These are phyloP conservation scores for Porphyrio hochstetteri DNA, from an alignment of 2,113 vertebrate genomes.

Conservation along the genomic window DNA sequence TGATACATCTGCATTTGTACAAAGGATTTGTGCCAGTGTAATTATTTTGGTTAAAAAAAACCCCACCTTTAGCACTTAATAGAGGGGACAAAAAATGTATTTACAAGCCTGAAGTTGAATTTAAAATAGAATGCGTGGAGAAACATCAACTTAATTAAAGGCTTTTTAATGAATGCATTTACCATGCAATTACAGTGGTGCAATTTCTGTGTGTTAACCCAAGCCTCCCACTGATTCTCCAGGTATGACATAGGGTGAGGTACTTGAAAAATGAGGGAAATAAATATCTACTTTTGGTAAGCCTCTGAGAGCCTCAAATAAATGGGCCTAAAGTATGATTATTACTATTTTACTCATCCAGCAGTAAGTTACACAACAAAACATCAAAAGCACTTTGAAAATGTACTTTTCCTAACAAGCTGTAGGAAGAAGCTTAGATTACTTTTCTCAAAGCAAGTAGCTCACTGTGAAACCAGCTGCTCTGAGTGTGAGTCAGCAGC, in stretches of 20 bases:
- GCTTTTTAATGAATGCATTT: neutral
- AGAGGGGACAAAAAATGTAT: neutral
- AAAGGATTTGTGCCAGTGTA: neutral
- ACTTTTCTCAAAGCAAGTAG: conserved; percentile 30
- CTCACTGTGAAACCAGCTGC: conserved; percentile 42
- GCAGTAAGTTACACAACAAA: conserved; percentile 29
- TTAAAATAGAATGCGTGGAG: neutral
- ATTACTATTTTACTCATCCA: conserved; percentile 24
- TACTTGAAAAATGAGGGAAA: neutral
- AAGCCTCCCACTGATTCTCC: neutral
- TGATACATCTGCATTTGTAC: neutral
- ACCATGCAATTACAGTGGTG: neutral
- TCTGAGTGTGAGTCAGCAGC: conserved; percentile 9
- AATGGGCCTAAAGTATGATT: neutral
- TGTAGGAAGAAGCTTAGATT: conserved; percentile 43
- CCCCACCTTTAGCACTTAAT: neutral
- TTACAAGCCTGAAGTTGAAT: neutral
- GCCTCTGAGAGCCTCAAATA: neutral
- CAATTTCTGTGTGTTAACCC: neutral
- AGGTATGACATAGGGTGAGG: neutral
- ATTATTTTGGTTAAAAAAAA: neutral
- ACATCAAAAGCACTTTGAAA: conserved; percentile 37
- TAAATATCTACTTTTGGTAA: neutral
- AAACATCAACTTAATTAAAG: conserved; percentile 7
- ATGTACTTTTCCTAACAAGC: neutral